phyloP scores from a whole-genome alignment of 2,888 invertebrate genomes.

The Leucophenga maculata region DNA sequence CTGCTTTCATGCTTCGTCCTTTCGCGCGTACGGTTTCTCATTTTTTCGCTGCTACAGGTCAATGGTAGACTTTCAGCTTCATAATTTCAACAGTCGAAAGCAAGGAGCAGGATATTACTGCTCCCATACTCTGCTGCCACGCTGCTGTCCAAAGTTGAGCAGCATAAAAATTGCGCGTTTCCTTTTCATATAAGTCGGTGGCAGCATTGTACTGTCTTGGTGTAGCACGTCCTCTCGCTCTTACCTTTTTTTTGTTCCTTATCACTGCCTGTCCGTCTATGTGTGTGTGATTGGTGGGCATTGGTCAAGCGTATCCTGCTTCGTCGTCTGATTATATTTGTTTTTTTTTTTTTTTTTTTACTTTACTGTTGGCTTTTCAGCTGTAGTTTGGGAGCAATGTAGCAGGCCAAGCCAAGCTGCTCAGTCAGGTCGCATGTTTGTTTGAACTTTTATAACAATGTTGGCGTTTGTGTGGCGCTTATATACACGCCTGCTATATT shows the following conservation, averaged over 20 bases:
- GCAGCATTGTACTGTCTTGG: slow-evolving; percentile 38
- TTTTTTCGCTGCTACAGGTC: slow-evolving; percentile 56
- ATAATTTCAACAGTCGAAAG: slow-evolving; percentile 47
- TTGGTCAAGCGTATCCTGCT: slow-evolving; percentile 47
- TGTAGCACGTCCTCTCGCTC: slow-evolving; percentile 34
- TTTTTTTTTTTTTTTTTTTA: too few relatives aligned
- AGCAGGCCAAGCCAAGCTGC: not conserved
- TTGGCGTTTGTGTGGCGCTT: slow-evolving; percentile 40
- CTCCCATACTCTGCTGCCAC: not conserved
- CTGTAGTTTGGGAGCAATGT: not conserved
- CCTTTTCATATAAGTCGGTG: slow-evolving; percentile 39
- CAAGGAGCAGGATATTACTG: slow-evolving; percentile 27
- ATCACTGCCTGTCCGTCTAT: slow-evolving; percentile 3
- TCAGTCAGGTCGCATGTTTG: slow-evolving; percentile 48
- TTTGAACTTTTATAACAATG: slow-evolving; percentile 67
- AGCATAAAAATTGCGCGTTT: slow-evolving; percentile 40
- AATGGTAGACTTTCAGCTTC: slow-evolving; percentile 52
- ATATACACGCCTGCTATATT: slow-evolving; percentile 1
- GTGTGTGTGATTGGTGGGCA: slow-evolving; percentile 31
- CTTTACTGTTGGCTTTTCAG: slow-evolving; percentile 23
- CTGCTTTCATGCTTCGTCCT: slow-evolving; percentile 5
- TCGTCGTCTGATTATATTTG: too few relatives aligned
- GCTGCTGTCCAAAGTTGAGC: slow-evolving; percentile 23
- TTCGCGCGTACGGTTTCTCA: slow-evolving; percentile 56
- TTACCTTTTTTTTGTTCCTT: slow-evolving; percentile 26